phyloP scores from a whole-genome alignment of 2,797 vertebrate genomes.

The Falco rusticolus region DNA sequence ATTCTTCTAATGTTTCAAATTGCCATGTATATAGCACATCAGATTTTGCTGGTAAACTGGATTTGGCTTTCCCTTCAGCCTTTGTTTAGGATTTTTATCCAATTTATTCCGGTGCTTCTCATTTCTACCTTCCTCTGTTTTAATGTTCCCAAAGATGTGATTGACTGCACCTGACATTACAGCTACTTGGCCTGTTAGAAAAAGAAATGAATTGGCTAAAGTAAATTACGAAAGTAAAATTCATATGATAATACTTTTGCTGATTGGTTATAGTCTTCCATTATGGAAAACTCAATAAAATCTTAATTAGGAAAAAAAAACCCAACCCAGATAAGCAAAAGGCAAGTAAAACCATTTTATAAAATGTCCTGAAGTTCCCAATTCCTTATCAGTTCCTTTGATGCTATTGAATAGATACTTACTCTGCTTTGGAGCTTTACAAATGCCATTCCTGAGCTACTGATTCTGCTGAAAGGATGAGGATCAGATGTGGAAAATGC shows the following conservation, averaged over 20 bases:
- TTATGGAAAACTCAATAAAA: constrained; percentile 44
- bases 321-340: constrained; percentile 4
- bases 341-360: background rate
- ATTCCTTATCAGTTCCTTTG: constrained; percentile 35
- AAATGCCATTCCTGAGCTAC: background rate
- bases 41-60: constrained; percentile 15
- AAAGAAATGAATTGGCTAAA: constrained; percentile 24
- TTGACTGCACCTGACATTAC: constrained; percentile 48
- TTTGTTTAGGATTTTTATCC: constrained; percentile 41
- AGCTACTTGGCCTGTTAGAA: background rate
- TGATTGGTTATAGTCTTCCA: constrained; percentile 26
- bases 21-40: background rate
- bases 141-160: constrained; percentile 22
- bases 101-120: constrained; percentile 33
- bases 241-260: constrained; percentile 31
- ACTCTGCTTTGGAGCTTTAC: background rate
- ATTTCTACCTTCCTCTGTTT: constrained; percentile 25
- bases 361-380: background rate
- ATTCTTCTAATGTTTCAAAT: constrained; percentile 35
- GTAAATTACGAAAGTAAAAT: constrained; percentile 37
- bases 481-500: background rate
- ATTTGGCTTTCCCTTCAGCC: constrained; percentile 7
- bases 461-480: background rate
- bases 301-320: constrained; percentile 31
- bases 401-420: constrained; percentile 24